Evolutionary conservation across 2,797 vertebrate species (phyloP).

Genomic region (Rhinichthys osculus): DNA sequence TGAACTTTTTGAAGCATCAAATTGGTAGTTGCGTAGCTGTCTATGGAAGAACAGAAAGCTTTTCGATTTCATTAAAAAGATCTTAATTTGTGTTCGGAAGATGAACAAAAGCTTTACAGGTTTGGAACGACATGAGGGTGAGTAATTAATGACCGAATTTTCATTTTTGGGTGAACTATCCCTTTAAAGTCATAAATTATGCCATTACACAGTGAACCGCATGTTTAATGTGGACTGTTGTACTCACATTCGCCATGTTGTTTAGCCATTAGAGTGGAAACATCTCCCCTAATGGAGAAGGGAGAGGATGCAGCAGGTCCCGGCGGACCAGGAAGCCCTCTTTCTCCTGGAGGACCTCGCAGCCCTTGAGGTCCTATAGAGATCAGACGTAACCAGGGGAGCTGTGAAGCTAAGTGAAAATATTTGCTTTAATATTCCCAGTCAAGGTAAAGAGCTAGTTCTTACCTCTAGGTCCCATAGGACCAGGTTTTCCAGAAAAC

Average conservation of each 20-base stretch:
- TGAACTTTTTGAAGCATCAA: no score
- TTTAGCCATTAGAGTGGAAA: conserved; percentile 79
- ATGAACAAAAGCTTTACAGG: no score
- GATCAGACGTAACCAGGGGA: neutral
- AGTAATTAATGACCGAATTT: no score
- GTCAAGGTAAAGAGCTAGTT: neutral
- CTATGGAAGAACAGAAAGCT: no score
- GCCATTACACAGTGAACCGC: neutral
- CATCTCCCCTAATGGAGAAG: conserved; percentile 77
- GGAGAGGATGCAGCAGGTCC: conserved; percentile 75
- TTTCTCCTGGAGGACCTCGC: conserved; percentile 81
- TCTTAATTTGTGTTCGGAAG: no score
- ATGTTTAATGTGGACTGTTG: neutral
- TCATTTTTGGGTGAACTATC: no score
- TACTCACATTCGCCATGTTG: conserved; percentile 80
- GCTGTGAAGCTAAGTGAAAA: conserved; percentile 6
- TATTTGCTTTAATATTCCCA: conserved; percentile 17
- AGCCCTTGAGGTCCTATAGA: conserved; percentile 79
- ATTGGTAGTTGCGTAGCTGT: no score
- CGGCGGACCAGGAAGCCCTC: conserved; percentile 73
- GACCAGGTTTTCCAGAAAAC: conserved; percentile 77
- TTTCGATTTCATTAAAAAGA: no score
- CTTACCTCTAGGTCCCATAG: conserved; percentile 80
- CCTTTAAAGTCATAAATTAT: neutral
- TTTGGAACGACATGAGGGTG: no score